Percentiles rank a stretch among this genome's conserved stretches.
phyloP scores from a whole-genome alignment of 2,888 invertebrate species.

The Euphydryas editha region DNA sequence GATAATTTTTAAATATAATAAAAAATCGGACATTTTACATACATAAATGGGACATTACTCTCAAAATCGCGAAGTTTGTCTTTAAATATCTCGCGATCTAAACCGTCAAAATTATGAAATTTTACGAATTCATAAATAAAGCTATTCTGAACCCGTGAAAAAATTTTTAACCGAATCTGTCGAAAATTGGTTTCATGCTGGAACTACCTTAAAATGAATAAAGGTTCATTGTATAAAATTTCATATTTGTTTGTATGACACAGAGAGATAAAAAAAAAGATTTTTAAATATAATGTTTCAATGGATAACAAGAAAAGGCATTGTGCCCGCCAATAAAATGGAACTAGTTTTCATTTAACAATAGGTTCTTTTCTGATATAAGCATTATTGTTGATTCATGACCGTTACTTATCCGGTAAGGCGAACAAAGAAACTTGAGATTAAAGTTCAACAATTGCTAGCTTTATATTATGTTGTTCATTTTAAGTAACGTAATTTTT shows the following conservation, averaged over 20 bases:
- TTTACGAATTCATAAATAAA: too few species aligned
- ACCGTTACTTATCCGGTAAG: slow-evolving; percentile 30
- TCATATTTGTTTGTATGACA: background rate
- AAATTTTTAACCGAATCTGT: too few species aligned
- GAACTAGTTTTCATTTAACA: slow-evolving; percentile 35
- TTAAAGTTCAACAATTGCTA: slow-evolving; percentile 20
- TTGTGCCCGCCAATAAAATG: slow-evolving; percentile 34
- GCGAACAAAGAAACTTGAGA: slow-evolving; percentile 11
- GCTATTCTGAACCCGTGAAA: too few species aligned
- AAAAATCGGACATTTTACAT: too few species aligned
- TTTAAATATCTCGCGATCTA: too few species aligned
- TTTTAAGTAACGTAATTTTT: background rate
- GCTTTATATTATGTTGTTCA: slow-evolving; percentile 7
- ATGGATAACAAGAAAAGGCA: slow-evolving; percentile 29
- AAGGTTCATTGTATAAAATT: background rate
- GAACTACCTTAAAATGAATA: too few species aligned
- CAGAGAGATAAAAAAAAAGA: slow-evolving; percentile 24
- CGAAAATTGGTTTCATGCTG: too few species aligned
- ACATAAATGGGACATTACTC: too few species aligned
- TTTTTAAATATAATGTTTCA: slow-evolving; percentile 19
- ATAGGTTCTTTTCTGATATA: slow-evolving; percentile 32
- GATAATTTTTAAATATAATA: too few species aligned
- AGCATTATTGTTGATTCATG: slow-evolving; percentile 31
- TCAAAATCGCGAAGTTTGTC: too few species aligned
- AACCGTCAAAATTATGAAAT: too few species aligned